Percentiles rank a stretch among this genome's conserved stretches.
These are phyloP conservation scores for Acanthopleura granulata DNA, from an alignment of 2,888 invertebrate genomes.

Conservation along the genomic window DNA sequence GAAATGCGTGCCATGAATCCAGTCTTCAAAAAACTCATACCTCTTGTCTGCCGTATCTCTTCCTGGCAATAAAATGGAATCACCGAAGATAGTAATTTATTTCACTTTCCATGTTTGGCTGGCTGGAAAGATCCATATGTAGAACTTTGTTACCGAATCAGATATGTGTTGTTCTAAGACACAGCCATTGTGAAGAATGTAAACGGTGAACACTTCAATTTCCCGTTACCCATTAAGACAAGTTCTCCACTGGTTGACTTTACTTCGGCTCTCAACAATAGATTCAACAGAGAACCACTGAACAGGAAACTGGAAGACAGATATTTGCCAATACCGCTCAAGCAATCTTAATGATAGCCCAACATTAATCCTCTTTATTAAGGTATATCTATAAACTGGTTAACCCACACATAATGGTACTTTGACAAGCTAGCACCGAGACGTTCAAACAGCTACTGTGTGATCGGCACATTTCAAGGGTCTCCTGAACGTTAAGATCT, in stretches of 20 bases:
- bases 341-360: not conserved
- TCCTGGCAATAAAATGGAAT: not conserved
- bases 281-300: not conserved
- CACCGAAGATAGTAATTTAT: not conserved
- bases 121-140: not conserved
- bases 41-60: not conserved
- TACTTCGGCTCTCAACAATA: not conserved
- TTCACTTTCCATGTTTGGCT: not conserved
- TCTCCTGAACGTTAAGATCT: not conserved
- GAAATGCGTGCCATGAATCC: constrained; percentile 11
- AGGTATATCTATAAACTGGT: not conserved
- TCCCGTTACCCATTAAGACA: constrained; percentile 9
- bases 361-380: not conserved
- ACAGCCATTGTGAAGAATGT: not conserved
- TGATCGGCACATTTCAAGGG: not conserved
- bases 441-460: not conserved
- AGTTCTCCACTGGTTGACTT: not conserved
- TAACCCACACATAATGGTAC: not conserved
- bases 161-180: constrained; percentile 12
- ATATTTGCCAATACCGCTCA: constrained; percentile 11
- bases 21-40: not conserved
- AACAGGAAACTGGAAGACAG: not conserved
- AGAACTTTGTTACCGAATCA: not conserved
- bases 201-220: constrained; percentile 13
- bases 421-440: not conserved